These are phyloP conservation scores for Pygocentrus nattereri DNA, from an alignment of 2,797 vertebrate genomes.

Conservation along the genomic window DNA sequence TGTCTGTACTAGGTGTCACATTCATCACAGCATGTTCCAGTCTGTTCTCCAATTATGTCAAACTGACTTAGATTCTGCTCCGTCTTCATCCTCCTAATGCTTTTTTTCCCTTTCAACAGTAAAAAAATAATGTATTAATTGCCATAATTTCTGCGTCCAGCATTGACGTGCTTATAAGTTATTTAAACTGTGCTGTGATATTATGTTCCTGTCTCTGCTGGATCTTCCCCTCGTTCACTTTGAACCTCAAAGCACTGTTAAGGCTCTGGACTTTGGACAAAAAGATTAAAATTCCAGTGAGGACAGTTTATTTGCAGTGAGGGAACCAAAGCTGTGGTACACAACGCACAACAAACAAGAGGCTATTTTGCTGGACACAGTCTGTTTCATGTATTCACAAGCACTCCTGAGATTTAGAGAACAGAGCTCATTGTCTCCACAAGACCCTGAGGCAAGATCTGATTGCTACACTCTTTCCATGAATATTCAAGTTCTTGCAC, in stretches of 20 bases:
- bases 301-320: conserved; percentile 67
- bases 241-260: conserved; percentile 56
- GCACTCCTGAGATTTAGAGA: conserved; percentile 14
- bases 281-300: conserved; percentile 79
- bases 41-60: background rate
- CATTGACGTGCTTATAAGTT: background rate
- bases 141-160: background rate
- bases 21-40: background rate
- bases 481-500: background rate
- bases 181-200: conserved; percentile 9
- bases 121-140: background rate
- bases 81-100: background rate
- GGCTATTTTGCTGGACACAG: conserved; percentile 44
- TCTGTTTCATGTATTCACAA: conserved; percentile 13
- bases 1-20: background rate
- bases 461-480: background rate
- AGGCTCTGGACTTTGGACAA: conserved; percentile 73
- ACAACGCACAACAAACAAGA: conserved; percentile 68
- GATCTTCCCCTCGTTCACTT: conserved; percentile 39
- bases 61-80: background rate
- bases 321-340: conserved; percentile 68
- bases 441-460: background rate
- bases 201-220: background rate
- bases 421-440: background rate
- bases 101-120: too few relatives aligned